A percentile compares a stretch with the other conserved stretches of the same genome.
These are phyloP conservation scores for Druon quercuslanigerum DNA, from an alignment of 1,140 invertebrate species.

Conservation along the genomic window DNA sequence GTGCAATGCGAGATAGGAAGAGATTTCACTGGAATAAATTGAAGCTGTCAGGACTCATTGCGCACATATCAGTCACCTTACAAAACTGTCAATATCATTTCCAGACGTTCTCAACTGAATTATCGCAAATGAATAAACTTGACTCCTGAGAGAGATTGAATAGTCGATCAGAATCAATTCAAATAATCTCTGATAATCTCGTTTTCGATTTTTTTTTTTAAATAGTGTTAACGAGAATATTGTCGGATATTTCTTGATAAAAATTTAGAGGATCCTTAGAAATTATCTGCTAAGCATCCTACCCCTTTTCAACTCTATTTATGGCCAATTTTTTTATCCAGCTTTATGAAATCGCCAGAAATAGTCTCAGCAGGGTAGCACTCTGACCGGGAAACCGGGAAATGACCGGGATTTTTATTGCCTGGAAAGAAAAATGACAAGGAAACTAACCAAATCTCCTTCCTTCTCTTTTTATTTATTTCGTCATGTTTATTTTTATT, in stretches of 20 bases:
- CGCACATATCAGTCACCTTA: slow-evolving; percentile 7
- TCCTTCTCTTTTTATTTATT: too few species aligned
- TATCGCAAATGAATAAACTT: slow-evolving; percentile 24
- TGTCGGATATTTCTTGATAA: too few species aligned
- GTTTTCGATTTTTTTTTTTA: not conserved
- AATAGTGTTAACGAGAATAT: too few species aligned
- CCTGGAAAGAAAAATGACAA: too few species aligned
- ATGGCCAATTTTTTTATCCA: not conserved
- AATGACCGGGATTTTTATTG: too few species aligned
- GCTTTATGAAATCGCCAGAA: not conserved
- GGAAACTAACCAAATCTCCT: too few species aligned
- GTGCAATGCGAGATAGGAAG: not conserved
- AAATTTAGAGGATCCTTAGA: too few species aligned
- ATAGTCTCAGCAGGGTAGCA: too few species aligned
- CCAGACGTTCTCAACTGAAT: slow-evolving; percentile 26
- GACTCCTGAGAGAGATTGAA: slow-evolving; percentile 17
- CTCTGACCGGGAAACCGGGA: too few species aligned
- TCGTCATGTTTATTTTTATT: too few species aligned
- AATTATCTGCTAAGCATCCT: not conserved
- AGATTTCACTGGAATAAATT: not conserved
- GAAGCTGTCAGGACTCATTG: slow-evolving; percentile 14
- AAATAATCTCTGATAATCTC: slow-evolving; percentile 19
- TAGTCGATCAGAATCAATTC: not conserved
- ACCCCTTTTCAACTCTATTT: not conserved
- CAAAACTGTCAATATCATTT: slow-evolving; percentile 25